Conservation (phyloP, 2,888 invertebrate species). For the Galeruca laticollis region DNA sequence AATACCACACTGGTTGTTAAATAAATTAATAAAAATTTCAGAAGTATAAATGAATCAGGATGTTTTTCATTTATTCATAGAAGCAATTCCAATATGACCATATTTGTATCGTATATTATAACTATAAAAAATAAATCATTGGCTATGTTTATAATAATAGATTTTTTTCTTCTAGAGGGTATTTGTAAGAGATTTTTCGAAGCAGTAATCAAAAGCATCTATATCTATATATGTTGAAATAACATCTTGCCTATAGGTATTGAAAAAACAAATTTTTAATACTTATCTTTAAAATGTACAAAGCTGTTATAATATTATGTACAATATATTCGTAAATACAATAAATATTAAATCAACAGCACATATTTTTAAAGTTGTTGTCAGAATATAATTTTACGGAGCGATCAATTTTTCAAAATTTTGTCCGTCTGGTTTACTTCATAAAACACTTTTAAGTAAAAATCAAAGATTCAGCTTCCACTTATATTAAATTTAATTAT, state of each 20-base stretch:
- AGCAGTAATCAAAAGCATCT: slow-evolving; percentile 35
- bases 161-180: slow-evolving; percentile 26
- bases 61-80: neutral
- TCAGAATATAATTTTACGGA: slow-evolving; percentile 11
- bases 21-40: too few species aligned
- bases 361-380: slow-evolving; percentile 10
- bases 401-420: neutral
- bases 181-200: slow-evolving; percentile 30
- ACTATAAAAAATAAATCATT: slow-evolving; percentile 28
- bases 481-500: too few species aligned
- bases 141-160: slow-evolving; percentile 13
- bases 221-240: slow-evolving; percentile 36
- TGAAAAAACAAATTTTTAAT: slow-evolving; percentile 30
- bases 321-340: slow-evolving; percentile 28
- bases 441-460: neutral
- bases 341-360: slow-evolving; percentile 9
- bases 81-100: too few species aligned
- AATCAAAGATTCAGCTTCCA: too few species aligned
- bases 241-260: slow-evolving; percentile 35
- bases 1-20: too few species aligned
- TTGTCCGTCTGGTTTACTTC: slow-evolving; percentile 5
- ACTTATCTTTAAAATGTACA: slow-evolving; percentile 35
- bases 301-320: slow-evolving; percentile 41
- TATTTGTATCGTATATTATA: neutral
- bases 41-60: too few species aligned